Evolutionary conservation across 2,113 vertebrate genomes (phyloP).

Genomic region (Lampris megalopsis): DNA sequence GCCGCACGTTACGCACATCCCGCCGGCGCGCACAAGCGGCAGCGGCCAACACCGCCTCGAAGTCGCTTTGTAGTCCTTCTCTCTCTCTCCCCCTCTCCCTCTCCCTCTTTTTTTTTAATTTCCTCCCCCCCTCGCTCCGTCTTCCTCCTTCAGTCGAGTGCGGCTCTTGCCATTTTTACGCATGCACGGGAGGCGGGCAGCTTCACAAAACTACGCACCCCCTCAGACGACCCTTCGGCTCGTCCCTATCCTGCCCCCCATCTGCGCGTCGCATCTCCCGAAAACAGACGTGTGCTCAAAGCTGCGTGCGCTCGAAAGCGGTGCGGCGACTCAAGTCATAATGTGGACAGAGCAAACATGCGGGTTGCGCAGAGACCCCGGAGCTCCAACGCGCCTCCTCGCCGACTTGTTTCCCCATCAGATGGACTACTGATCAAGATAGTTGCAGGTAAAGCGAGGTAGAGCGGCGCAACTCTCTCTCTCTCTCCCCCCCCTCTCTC

Average conservation of each 20-base stretch:
- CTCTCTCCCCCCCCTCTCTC: conserved; percentile 5
- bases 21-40: conserved; percentile 66
- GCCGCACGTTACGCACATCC: conserved; percentile 74
- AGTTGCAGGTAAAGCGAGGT: background rate
- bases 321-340: background rate
- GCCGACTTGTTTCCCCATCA: conserved; percentile 7
- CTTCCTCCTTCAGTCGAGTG: conserved; percentile 26
- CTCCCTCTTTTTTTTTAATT: background rate
- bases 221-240: background rate
- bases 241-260: background rate
- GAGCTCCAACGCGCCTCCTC: background rate
- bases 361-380: background rate
- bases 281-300: background rate
- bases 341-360: background rate
- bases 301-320: background rate
- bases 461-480: conserved; percentile 6
- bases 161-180: conserved; percentile 51
- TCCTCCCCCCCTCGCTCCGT: background rate
- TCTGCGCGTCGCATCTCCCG: background rate
- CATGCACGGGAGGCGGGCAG: conserved; percentile 38
- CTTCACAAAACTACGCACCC: conserved; percentile 40
- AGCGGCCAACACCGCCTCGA: conserved; percentile 59
- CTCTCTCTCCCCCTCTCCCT: background rate
- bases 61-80: conserved; percentile 59
- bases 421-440: conserved; percentile 14